Conservation (phyloP, 92 coral and sea anemone genomes). For the Parazoanthus darwini region DNA sequence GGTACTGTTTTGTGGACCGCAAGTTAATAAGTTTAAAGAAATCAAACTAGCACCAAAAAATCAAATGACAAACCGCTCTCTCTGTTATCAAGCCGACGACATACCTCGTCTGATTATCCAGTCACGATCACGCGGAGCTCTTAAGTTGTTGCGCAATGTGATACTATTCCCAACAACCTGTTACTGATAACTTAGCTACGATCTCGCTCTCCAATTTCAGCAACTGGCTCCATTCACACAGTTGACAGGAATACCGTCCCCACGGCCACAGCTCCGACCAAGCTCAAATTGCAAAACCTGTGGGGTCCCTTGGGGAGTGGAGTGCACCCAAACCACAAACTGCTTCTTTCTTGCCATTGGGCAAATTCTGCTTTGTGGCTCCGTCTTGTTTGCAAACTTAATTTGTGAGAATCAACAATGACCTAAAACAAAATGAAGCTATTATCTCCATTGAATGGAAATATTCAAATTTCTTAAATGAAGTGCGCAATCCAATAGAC, state of each 20-base stretch:
- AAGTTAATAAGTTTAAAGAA: not conserved
- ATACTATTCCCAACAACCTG: not conserved
- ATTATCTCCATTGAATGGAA: not conserved
- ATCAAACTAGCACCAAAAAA: not conserved
- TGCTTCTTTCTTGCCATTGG: constrained; percentile 8
- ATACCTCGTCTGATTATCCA: constrained; percentile 8
- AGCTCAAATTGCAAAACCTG: not conserved
- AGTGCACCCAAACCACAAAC: constrained; percentile 8
- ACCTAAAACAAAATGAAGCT: constrained; percentile 11
- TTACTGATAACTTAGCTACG: constrained; percentile 7
- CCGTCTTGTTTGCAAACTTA: constrained; percentile 15
- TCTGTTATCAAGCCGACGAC: not conserved
- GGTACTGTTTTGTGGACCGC: not conserved
- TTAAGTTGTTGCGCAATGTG: constrained; percentile 12
- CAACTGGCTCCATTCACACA: constrained; percentile 4
- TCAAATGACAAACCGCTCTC: not conserved
- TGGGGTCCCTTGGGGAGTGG: constrained; percentile 25
- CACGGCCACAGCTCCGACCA: not conserved
- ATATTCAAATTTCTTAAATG: constrained; percentile 25
- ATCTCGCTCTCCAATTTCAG: not conserved
- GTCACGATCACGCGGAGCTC: constrained; percentile 2
- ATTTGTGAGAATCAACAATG: not conserved
- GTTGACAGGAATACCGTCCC: constrained; percentile 3
- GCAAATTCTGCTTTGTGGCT: not conserved
- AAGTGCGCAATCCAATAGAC: not conserved